Conservation (phyloP, 2,797 vertebrate genomes). For the Oceanodroma leucorhoa region DNA sequence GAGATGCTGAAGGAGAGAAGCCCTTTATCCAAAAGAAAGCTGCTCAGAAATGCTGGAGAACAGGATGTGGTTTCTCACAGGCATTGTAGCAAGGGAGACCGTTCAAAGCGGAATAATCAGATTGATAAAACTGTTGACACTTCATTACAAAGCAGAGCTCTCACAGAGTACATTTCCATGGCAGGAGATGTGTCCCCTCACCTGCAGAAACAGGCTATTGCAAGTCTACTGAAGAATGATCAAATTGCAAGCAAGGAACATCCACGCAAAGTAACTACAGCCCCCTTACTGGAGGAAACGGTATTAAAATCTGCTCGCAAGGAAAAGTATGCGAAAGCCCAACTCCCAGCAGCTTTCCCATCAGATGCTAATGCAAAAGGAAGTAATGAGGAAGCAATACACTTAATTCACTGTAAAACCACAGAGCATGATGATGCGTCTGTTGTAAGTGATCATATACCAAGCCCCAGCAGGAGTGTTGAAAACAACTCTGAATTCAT, state of each 20-base stretch:
- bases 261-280: neutral
- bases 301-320: neutral
- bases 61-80: neutral
- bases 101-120: conserved; percentile 10
- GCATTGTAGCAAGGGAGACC: neutral
- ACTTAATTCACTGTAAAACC: neutral
- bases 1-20: conserved; percentile 40
- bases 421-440: neutral
- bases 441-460: neutral
- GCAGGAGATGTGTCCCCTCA: neutral
- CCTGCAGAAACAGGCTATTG: neutral
- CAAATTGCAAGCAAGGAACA: neutral
- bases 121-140: conserved; percentile 72
- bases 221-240: neutral
- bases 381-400: conserved; percentile 12
- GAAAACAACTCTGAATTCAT: conserved; percentile 58
- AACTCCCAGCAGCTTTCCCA: conserved; percentile 46
- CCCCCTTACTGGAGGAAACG: neutral
- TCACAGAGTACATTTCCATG: neutral
- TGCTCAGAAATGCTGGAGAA: neutral
- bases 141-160: conserved; percentile 47
- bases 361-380: conserved; percentile 31
- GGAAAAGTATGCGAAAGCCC: neutral
- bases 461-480: conserved; percentile 32
- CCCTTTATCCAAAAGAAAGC: conserved; percentile 33